Evolutionary conservation across 1,140 invertebrate species (phyloP).

Genomic region (Glossosoma conforme): DNA sequence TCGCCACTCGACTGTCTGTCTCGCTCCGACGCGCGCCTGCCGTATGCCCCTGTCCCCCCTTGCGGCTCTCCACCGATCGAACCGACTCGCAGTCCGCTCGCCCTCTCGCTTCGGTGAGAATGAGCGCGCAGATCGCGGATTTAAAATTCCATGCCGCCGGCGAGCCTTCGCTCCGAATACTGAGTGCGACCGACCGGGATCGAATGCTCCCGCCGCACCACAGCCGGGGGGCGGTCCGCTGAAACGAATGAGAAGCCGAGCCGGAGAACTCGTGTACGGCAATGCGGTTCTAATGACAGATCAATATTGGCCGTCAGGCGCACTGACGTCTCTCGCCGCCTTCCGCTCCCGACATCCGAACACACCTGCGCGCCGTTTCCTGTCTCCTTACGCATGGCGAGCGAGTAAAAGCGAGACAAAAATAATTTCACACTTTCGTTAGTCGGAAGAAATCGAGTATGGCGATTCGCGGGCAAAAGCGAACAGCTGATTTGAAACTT

Average conservation of each 20-base stretch:
- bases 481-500: slow-evolving; percentile 25
- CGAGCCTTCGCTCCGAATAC: too few relatives aligned
- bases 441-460: too few relatives aligned
- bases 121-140: too few relatives aligned
- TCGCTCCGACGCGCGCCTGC: neutral
- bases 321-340: slow-evolving; percentile 32
- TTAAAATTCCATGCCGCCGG: too few relatives aligned
- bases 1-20: too few relatives aligned
- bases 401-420: slow-evolving; percentile 6
- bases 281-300: slow-evolving; percentile 47
- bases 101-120: too few relatives aligned
- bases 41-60: too few relatives aligned
- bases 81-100: slow-evolving; percentile 14
- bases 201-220: slow-evolving; percentile 17
- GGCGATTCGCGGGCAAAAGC: slow-evolving; percentile 10
- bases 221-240: slow-evolving; percentile 12
- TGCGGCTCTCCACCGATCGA: slow-evolving; percentile 2
- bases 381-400: neutral
- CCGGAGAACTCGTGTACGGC: slow-evolving; percentile 21
- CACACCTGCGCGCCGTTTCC: slow-evolving; percentile 10
- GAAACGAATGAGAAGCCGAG: slow-evolving; percentile 22
- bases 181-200: too few relatives aligned
- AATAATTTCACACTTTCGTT: neutral
- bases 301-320: slow-evolving; percentile 47
- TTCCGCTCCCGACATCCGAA: slow-evolving; percentile 7